Conservation (phyloP, 2,797 vertebrate species). For the Microchirus variegatus region DNA sequence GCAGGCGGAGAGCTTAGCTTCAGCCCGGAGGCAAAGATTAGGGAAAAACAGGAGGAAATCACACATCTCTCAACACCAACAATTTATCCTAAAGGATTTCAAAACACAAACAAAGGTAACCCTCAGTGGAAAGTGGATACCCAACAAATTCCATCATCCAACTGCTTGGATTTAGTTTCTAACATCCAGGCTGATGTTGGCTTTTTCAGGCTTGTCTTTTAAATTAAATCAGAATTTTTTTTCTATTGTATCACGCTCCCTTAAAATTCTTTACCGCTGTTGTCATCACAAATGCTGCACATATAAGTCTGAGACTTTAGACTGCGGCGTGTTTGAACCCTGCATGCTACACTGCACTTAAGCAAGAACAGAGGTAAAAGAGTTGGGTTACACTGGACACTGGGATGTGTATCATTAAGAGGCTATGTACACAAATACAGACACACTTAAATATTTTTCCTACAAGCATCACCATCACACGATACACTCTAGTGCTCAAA, state of each 20-base stretch:
- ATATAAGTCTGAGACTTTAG: neutral
- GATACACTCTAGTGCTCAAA: neutral
- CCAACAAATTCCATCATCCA: constrained; percentile 14
- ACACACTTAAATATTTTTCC: constrained; percentile 10
- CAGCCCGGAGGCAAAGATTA: constrained; percentile 46
- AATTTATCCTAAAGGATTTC: constrained; percentile 26
- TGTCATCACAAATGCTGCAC: constrained; percentile 24
- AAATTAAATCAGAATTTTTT: constrained; percentile 9
- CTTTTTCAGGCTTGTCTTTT: neutral
- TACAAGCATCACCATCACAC: constrained; percentile 27
- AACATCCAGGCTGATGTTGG: neutral
- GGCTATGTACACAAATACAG: constrained; percentile 8
- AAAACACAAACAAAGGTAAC: constrained; percentile 20
- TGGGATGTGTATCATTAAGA: constrained; percentile 28
- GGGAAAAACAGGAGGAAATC: constrained; percentile 42
- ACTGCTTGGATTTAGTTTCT: neutral
- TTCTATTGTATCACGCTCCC: neutral
- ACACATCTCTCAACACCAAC: constrained; percentile 35
- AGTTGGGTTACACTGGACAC: constrained; percentile 37
- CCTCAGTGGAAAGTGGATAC: neutral
- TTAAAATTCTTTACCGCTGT: constrained; percentile 9
- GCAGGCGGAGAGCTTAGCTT: constrained; percentile 31
- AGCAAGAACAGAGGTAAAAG: constrained; percentile 54
- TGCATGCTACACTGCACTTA: constrained; percentile 48
- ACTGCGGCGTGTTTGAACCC: constrained; percentile 56